These are phyloP conservation scores for Gobius niger DNA, from an alignment of 2,113 vertebrate genomes.

Conservation along the genomic window DNA sequence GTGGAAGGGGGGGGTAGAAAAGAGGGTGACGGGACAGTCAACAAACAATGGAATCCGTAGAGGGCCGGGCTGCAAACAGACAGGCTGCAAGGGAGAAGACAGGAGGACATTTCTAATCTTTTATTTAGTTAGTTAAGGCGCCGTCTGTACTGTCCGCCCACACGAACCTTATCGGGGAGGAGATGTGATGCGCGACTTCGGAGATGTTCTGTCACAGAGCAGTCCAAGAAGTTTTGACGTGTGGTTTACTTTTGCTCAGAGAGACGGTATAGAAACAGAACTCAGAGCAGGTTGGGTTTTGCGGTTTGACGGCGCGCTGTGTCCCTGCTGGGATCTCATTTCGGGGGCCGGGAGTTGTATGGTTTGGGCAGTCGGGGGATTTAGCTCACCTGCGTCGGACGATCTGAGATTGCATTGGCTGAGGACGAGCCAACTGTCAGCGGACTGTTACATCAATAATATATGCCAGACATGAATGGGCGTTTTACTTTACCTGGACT, in stretches of 20 bases:
- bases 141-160: slow-evolving; percentile 38
- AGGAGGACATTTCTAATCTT: slow-evolving; percentile 55
- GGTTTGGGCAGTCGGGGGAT: too few relatives aligned
- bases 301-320: too few relatives aligned
- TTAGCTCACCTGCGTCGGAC: too few relatives aligned
- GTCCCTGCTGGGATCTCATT: too few relatives aligned
- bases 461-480: too few relatives aligned
- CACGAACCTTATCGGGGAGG: neutral
- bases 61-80: slow-evolving; percentile 26
- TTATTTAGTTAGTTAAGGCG: slow-evolving; percentile 49
- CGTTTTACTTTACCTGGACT: too few relatives aligned
- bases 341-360: too few relatives aligned
- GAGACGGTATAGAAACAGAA: neutral
- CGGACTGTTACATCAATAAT: too few relatives aligned
- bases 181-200: neutral
- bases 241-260: neutral
- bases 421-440: too few relatives aligned
- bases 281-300: too few relatives aligned
- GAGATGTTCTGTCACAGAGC: neutral
- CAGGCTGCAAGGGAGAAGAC: slow-evolving; percentile 37
- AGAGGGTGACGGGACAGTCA: slow-evolving; percentile 27
- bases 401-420: too few relatives aligned
- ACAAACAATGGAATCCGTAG: slow-evolving; percentile 21
- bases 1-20: slow-evolving; percentile 5
- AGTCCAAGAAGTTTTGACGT: neutral